A percentile compares a stretch with the other conserved stretches of the same genome.
phyloP scores from a whole-genome alignment of 2,888 invertebrate genomes.

The Lumbricus terrestris region DNA sequence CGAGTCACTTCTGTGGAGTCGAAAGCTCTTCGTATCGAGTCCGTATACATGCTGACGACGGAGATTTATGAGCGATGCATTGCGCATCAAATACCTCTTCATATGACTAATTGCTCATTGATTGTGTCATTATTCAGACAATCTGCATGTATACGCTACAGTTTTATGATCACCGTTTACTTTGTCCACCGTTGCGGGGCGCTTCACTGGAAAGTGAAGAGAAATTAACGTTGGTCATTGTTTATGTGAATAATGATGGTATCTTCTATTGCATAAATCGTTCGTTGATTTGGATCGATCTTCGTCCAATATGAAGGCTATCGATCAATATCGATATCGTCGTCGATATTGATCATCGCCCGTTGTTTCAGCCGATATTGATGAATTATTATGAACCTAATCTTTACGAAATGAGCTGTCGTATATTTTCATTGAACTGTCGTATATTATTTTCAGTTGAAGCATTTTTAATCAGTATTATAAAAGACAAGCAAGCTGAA shows the following conservation, averaged over 20 bases:
- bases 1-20: background rate
- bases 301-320: background rate
- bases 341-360: background rate
- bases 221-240: background rate
- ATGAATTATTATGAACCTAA: no score
- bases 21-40: background rate
- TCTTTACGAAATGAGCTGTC: no score
- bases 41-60: background rate
- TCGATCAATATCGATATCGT: no score
- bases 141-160: no score
- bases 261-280: background rate
- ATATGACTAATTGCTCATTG: background rate
- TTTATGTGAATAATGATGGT: background rate
- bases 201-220: background rate
- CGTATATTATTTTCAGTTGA: background rate
- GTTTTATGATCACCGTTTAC: background rate
- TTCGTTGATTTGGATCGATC: background rate
- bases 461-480: background rate
- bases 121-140: background rate
- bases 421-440: background rate
- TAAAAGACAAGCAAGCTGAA: no score
- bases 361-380: background rate
- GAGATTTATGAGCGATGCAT: background rate
- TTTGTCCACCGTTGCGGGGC: background rate
- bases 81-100: background rate